These are phyloP conservation scores for Galemys pyrenaicus DNA, from an alignment of 2,113 vertebrate genomes.

Conservation along the genomic window DNA sequence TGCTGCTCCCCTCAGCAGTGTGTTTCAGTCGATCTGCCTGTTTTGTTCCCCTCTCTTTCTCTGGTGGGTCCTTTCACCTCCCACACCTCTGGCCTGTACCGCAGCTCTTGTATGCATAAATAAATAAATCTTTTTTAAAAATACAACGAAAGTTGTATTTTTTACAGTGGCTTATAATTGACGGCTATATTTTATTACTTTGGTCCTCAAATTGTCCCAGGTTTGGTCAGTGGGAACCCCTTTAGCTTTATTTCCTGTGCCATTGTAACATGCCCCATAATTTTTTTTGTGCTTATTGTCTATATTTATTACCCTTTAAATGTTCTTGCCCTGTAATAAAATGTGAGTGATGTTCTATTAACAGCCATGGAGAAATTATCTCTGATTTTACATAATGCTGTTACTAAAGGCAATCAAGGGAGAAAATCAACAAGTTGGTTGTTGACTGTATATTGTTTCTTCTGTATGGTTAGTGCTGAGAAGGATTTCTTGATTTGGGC, in stretches of 20 bases:
- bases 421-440: not conserved
- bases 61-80: too few relatives aligned
- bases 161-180: not conserved
- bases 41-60: too few relatives aligned
- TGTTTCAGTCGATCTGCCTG: too few relatives aligned
- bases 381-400: not conserved
- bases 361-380: not conserved
- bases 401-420: not conserved
- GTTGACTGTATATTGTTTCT: not conserved
- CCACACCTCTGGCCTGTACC: too few relatives aligned
- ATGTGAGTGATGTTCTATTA: not conserved
- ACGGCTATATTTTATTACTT: not conserved
- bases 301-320: conserved; percentile 34
- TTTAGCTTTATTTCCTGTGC: not conserved
- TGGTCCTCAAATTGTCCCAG: not conserved
- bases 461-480: too few relatives aligned
- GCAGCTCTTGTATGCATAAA: too few relatives aligned
- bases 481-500: too few relatives aligned
- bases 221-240: not conserved
- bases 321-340: conserved; percentile 8
- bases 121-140: too few relatives aligned
- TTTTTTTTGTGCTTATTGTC: not conserved
- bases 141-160: too few relatives aligned
- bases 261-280: not conserved
- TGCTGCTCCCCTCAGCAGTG: too few relatives aligned